These are phyloP conservation scores for Vanessa atalanta DNA, from an alignment of 1,140 invertebrate species.

Conservation along the genomic window DNA sequence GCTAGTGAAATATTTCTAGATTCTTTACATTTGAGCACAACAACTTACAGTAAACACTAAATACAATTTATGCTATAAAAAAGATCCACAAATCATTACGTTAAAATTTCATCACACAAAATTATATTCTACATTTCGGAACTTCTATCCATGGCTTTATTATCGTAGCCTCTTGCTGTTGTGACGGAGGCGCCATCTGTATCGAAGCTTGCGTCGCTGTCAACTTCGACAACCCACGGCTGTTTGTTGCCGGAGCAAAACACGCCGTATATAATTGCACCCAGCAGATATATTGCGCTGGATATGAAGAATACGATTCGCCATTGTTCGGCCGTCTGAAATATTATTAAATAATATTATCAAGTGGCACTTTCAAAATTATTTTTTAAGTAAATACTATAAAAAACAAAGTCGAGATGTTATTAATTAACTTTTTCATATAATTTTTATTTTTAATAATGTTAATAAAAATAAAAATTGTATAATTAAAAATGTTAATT, in stretches of 20 bases:
- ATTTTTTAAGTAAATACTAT: no score
- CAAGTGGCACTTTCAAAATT: neutral
- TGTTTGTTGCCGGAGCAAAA: constrained; percentile 91
- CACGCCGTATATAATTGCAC: constrained; percentile 89
- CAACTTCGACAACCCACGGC: constrained; percentile 85
- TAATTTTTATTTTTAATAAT: no score
- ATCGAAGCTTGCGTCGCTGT: constrained; percentile 63
- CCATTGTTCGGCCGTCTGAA: constrained; percentile 89
- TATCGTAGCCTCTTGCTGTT: constrained; percentile 65
- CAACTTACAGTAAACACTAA: no score
- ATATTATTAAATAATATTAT: constrained; percentile 35
- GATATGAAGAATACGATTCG: constrained; percentile 91
- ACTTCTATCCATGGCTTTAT: constrained; percentile 63
- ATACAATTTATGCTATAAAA: no score
- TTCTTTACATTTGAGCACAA: no score
- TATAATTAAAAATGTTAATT: no score
- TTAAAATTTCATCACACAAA: no score
- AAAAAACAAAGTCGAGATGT: no score
- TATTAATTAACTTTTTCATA: no score
- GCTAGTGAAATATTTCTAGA: no score
- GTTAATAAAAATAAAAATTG: no score
- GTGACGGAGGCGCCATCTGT: constrained; percentile 70
- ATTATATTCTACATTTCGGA: constrained; percentile 53
- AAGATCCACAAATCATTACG: no score
- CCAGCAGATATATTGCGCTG: constrained; percentile 88